Base-by-base conservation (phyloP, 2,113 vertebrate genomes). In the Etia nguti region DNA sequence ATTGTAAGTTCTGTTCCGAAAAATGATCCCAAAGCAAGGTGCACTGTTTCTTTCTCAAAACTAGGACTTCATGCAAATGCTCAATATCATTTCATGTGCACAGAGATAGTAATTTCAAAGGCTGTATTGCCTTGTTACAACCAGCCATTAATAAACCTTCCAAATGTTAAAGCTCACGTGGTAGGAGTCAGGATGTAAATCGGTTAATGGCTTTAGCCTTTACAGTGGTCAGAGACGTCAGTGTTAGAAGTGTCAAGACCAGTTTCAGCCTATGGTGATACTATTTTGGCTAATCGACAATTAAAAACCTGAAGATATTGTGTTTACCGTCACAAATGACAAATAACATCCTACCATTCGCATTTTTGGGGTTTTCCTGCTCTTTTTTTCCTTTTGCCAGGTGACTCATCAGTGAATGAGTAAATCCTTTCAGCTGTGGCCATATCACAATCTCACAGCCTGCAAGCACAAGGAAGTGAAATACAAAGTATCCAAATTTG, bases 121-220 rank as follows among this genome's bases (percentile, higher is more conserved):
- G 22, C 8, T 46, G 41, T 6, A 26, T 24, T 46, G 38, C 38
- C 13, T 43, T 73, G 0, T 46, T 26, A 0, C 22, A 46, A 46
- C 41, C 38, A 43, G 12, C 65, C 7, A 70, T 15, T 70, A 41
- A 13, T 70, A 70, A 70, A 46, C 65, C 2, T 16, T 73, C 8
- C 38, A 2, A 46, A 73, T 1, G 41, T 43, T 46, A 26, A 46
- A 0, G 41, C 6, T 46, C 41, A 13, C 0, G 2, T 73, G 22
- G 68, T 43, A 16, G 36, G 65, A 43, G 65, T 43, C n/a, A 15
- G 38, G 8, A 9, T 43, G n/a, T 9, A 24, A 70, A 43, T 70
- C 7, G 12, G 1, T 43, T 70, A 24, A 43, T 70, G 12, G 22
- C 38, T 46, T 73, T 73, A 26, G 1, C 22, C 22, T 73, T 46